Base-by-base conservation (phyloP, 1,140 invertebrate genomes). In the Drosophila suzukii region DNA sequence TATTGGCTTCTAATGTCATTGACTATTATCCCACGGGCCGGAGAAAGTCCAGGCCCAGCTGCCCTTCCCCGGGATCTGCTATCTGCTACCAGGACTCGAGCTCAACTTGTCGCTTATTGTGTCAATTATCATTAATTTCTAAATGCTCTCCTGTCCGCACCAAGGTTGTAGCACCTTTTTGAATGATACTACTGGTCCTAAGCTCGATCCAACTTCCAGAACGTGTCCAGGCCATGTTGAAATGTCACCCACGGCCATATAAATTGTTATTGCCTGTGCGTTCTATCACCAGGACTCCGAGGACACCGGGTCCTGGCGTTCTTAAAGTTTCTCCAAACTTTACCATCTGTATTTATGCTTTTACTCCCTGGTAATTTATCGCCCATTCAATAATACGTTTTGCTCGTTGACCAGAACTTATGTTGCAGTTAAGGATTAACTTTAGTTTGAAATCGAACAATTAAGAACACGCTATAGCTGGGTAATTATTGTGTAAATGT, bases 121-220 rank as follows among this genome's bases (percentile, higher is more conserved):
- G 84, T 88, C 84, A 88, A 88, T 88, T 88, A 88, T 88, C 84
- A 81, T 88, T 88, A 89, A 88, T 89, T 88, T 81, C 76, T 82
- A 80, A 88, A 88, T 75, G 84, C 80, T 79, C 76, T 86, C 43
- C 71, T 88, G 82, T 78, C 80, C 76, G 73, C 84, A 56, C 53
- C 76, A 86, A 81, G 77, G 68, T 77, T 84, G 65, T 75, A 71
- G 80, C 80, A 89, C 77, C 84, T 83, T 81, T 76, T 70, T 61
- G 66, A 68, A 75, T 74, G 71, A 57, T 59, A 47, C 78, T 15
- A 47, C 78, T 20, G 56, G 43, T 13, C 49, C 15, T 4, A n/a
- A 55, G 32, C 58, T 43, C n/a, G n/a, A 46, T 38, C 53, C 49
- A 49, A 43, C 44, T 43, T 44, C 36, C 49, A 47, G 38, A 36